These are phyloP conservation scores for Saturnia pavonia DNA, from an alignment of 2,888 invertebrate genomes.

Conservation along the genomic window DNA sequence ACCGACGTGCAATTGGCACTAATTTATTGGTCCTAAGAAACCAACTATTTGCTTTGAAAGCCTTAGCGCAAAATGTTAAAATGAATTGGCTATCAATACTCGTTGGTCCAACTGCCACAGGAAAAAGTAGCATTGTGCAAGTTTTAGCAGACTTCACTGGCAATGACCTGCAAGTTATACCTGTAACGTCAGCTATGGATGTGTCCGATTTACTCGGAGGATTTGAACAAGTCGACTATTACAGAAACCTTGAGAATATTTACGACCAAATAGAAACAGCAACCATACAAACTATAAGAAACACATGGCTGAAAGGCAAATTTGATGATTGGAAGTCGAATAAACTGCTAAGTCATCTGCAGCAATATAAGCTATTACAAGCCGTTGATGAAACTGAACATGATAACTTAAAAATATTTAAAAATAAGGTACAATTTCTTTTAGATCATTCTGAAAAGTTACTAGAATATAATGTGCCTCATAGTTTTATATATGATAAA, in stretches of 20 bases:
- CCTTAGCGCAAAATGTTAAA: slow-evolving; percentile 91
- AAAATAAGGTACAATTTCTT: slow-evolving; percentile 56
- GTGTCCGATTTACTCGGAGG: slow-evolving; percentile 97
- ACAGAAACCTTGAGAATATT: slow-evolving; percentile 87
- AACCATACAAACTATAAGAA: slow-evolving; percentile 76
- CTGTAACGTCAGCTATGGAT: slow-evolving; percentile 96
- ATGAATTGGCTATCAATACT: slow-evolving; percentile 96
- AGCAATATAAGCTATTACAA: slow-evolving; percentile 56
- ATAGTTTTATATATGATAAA: slow-evolving; percentile 32
- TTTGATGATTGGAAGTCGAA: slow-evolving; percentile 50
- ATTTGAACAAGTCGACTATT: slow-evolving; percentile 95
- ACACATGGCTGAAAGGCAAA: slow-evolving; percentile 58
- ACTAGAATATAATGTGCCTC: slow-evolving; percentile 36
- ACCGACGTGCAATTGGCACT: slow-evolving; percentile 56
- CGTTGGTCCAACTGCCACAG: slow-evolving; percentile 89
- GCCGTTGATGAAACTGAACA: slow-evolving; percentile 35
- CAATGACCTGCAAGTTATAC: slow-evolving; percentile 86
- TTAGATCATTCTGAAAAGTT: slow-evolving; percentile 53
- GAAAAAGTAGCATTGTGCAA: slow-evolving; percentile 90
- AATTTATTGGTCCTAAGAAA: slow-evolving; percentile 73
- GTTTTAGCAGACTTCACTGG: slow-evolving; percentile 89
- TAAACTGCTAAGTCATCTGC: slow-evolving; percentile 54
- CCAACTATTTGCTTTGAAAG: slow-evolving; percentile 87
- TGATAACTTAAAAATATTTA: slow-evolving; percentile 51
- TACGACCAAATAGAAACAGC: slow-evolving; percentile 80